Evolutionary conservation across 2,113 vertebrate genomes (phyloP), one percentile per base, ranked within the genome.

Genomic region (Phalacrocorax carbo): DNA sequence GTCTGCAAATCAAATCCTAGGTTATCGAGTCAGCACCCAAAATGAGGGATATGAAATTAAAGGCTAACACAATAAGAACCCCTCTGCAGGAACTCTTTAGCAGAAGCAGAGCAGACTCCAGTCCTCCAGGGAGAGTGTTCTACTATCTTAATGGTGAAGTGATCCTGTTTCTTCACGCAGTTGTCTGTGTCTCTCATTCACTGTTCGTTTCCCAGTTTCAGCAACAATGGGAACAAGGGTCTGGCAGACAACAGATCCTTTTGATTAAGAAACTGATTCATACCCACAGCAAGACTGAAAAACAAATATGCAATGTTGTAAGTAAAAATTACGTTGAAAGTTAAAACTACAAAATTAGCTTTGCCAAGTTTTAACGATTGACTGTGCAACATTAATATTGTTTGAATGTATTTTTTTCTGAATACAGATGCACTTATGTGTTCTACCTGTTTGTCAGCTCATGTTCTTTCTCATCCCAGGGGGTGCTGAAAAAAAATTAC

Each of bases 181-280:
- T 77, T 0, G 1, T 48, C 40, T 51, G 14, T 85, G 70, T 46
- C 38, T 38, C 38, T 38, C 64, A 83, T 80, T 87, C 62, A n/a
- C 21, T 21, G 13, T 61, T 76, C 13, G 25, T 95, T 88, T 96
- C 86, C 79, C 88, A 83, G 36, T 78, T 93, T 88, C 88, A 90
- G 79, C 76, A 88, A 48, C 46, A 88, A 71, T 22, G 49, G 57
- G 71, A 77, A 52, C 51, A 90, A 88, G 79, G 79, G 46, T 91
- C 90, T 93, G 94, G 79, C 92, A 90, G 62, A 62, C 32, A 82
- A 29, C 62, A 62, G 66, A 69, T n/a, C 52, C 54, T 81, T 92
- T 85, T 80, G 30, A 36, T 81, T 95, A 80, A 94, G 85, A 92
- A 95, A 88, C 38, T n/a, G 26, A 81, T 82, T 88, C 68, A 78